Conservation (phyloP, 1,140 invertebrate genomes). For the Cydia amplana region DNA sequence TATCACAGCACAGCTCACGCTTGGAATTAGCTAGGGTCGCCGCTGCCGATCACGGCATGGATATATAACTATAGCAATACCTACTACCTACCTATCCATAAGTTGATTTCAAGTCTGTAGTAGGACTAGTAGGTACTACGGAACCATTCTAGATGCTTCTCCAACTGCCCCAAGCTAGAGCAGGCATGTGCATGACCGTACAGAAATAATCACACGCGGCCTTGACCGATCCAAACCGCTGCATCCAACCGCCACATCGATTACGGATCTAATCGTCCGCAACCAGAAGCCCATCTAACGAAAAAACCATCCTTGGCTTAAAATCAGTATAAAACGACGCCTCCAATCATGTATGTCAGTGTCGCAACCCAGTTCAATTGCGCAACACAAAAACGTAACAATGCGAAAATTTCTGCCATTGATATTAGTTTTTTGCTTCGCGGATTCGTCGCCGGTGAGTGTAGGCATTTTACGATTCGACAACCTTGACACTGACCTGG, state of each 20-base stretch:
- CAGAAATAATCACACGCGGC: conserved; percentile 37
- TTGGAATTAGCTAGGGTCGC: no score
- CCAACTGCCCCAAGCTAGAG: background rate
- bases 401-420: conserved; percentile 61
- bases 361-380: conserved; percentile 73
- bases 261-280: conserved; percentile 51
- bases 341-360: conserved; percentile 72
- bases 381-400: conserved; percentile 57
- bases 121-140: no score
- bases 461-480: conserved; percentile 50
- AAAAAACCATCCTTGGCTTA: conserved; percentile 60
- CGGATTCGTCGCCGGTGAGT: conserved; percentile 51
- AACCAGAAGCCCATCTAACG: conserved; percentile 47
- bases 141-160: background rate
- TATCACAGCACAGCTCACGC: no score
- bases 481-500: conserved; percentile 56
- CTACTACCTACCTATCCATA: background rate
- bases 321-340: conserved; percentile 65
- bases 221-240: conserved; percentile 61
- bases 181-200: conserved; percentile 10
- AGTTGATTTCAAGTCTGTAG: background rate
- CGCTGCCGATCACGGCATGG: no score
- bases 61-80: no score
- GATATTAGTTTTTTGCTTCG: conserved; percentile 55
- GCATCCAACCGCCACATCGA: conserved; percentile 44